Evolutionary conservation across 1,140 invertebrate genomes (phyloP).

Genomic region (Apocrypta bakeri): DNA sequence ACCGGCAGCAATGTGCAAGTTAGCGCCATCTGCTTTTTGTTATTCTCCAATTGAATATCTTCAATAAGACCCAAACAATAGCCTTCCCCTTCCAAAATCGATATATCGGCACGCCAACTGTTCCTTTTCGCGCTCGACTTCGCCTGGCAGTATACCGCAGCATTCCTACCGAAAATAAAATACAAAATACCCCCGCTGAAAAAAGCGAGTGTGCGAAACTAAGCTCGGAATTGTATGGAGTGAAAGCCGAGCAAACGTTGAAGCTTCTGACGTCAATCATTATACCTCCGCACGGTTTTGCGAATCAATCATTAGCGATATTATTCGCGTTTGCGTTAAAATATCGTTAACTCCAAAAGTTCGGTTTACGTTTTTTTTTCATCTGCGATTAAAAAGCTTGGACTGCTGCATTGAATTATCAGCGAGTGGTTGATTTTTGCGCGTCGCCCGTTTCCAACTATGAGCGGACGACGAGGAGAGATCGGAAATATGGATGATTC

Average conservation of each 20-base stretch:
- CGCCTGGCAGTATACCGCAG: neutral
- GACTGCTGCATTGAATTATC: slow-evolving; percentile 22
- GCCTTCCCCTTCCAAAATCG: slow-evolving; percentile 29
- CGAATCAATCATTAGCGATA: slow-evolving; percentile 26
- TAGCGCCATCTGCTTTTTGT: slow-evolving; percentile 46
- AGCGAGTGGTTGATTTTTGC: neutral
- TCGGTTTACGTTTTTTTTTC: neutral
- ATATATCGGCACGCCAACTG: slow-evolving; percentile 47
- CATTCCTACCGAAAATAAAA: slow-evolving; percentile 20
- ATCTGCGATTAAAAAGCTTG: neutral
- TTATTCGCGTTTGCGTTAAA: slow-evolving; percentile 18
- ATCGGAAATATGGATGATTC: slow-evolving; percentile 18
- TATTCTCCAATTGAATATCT: slow-evolving; percentile 36
- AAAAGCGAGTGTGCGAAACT: neutral
- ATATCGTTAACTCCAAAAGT: neutral
- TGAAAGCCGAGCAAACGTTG: neutral
- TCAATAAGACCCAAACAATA: slow-evolving; percentile 49
- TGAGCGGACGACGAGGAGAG: neutral
- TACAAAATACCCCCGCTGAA: neutral
- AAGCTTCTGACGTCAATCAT: slow-evolving; percentile 40
- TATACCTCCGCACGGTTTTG: neutral
- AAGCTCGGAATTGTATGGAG: neutral
- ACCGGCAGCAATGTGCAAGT: too few relatives aligned
- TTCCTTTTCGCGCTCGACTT: slow-evolving; percentile 21
- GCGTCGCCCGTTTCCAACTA: too few relatives aligned